Evolutionary conservation across 1,140 invertebrate genomes (phyloP), one percentile per base, ranked within the genome.

Genomic region (Stratiolaelaps scimitus): DNA sequence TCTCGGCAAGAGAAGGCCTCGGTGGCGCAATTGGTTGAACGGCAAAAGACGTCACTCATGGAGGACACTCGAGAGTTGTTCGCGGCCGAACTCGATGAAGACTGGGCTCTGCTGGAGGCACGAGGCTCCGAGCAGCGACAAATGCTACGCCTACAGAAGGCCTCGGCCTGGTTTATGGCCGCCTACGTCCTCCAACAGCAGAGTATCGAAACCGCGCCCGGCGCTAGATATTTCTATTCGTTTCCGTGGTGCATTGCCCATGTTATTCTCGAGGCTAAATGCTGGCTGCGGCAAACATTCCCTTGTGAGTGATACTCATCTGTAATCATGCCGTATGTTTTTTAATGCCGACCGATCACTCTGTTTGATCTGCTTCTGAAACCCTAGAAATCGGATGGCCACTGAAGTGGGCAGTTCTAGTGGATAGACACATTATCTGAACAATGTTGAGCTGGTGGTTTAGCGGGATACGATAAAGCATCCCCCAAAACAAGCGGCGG

Each of bases 141-240:
- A 26, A 60, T 60, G 53, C 34, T 60, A 34, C 53, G 53, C 4
- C 53, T 60, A 10, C 53, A 60, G 34, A 60, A 60, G 26, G 53
- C 53, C 15, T 60, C 53, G 53, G 13, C 53, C 15, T 60, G 53
- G 53, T 60, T 60, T 26, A 60, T 60, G 53, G 53, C 53, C 13
- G 53, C 53, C 23, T 60, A 60, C 53, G 53, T 34, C 15, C 53
- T 60, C 10, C 53, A 60, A 26, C 53, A 26, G 17, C 34, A 40
- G 10, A 40, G 34, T 10, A 4, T 10, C 34, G 34, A 40, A 40
- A 10, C 34, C 5, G 10, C 34, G 10, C 34, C 34, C 5, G 34
- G 26, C 23, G 23, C 15, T 17, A 34, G 53, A 20, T 26, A 15
- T 10, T 60, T 60, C 53, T 60, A 60, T 26, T 29, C 26, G 15